These are phyloP conservation scores for Allygus modestus DNA, from an alignment of 2,888 invertebrate genomes.

Conservation along the genomic window DNA sequence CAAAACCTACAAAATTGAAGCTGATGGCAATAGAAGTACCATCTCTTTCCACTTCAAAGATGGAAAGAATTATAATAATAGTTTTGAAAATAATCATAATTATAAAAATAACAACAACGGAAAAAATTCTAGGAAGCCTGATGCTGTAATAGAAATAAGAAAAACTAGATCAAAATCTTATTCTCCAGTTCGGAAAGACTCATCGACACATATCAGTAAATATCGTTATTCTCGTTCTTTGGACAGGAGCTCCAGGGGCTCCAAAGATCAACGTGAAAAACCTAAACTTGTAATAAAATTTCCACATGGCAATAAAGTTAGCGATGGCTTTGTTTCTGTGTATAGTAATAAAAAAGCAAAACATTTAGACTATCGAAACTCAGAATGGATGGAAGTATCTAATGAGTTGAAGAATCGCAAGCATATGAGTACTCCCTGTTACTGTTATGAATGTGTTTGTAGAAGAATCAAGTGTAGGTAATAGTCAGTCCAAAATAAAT, in stretches of 20 bases:
- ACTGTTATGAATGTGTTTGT: slow-evolving; percentile 32
- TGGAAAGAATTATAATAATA: too few relatives aligned
- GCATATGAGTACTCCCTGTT: background rate
- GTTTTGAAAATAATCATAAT: background rate
- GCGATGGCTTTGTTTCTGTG: background rate
- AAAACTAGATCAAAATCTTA: slow-evolving; percentile 15
- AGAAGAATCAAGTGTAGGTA: background rate
- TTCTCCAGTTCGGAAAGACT: background rate
- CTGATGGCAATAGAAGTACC: background rate
- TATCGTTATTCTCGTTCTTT: slow-evolving; percentile 5
- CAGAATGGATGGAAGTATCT: slow-evolving; percentile 3
- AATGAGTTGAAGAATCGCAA: slow-evolving; percentile 1
- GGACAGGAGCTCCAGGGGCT: background rate
- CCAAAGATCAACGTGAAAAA: background rate
- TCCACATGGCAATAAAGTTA: slow-evolving; percentile 1
- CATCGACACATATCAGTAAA: background rate
- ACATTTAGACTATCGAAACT: background rate
- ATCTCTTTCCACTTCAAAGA: slow-evolving; percentile 15
- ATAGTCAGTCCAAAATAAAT: background rate
- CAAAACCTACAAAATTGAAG: background rate
- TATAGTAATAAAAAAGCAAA: background rate
- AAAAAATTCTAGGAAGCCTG: background rate
- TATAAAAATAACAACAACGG: background rate
- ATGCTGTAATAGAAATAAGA: slow-evolving; percentile 33
- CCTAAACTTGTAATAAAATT: slow-evolving; percentile 1